Evolutionary conservation across 1,140 invertebrate species (phyloP), one percentile per base, ranked within the genome.

Genomic region (Zaprionus camerounensis): DNA sequence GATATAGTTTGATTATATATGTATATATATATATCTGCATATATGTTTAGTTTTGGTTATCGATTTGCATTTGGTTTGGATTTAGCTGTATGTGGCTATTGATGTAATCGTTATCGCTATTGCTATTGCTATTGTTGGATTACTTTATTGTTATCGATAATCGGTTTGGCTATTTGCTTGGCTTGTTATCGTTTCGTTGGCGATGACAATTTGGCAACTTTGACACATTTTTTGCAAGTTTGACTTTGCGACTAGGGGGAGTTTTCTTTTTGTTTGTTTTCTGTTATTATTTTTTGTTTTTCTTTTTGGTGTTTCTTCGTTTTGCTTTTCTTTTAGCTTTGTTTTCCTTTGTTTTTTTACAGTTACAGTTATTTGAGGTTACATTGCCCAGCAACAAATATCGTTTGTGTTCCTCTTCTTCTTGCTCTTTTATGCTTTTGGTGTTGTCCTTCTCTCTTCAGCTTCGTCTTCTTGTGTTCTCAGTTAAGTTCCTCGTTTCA

Each of bases 141-240:
- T 41, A 28, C 24, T 12, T 7, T 31, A 17, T 58, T 28, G 62
- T 55, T 65, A 53, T 53, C 31, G 49, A 31, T 55, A 26, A 26
- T 38, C 34, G 41, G 41, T 49, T 63, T 61, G 58, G 58, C 22
- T 51, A 51, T 51, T 51, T 51, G 46, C 63, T 64, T 55, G n/a
- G 36, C 31, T 55, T 11, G 15, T 61, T 36, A 41, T 26, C 22
- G n/a, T 31, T 57, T 38, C 53, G 24, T 57, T 67, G n/a, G 20
- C 22, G n/a, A 28, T 49, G 63, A 57, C 51, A 36, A 41, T 74
- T 70, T 70, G 72, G 67, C 72, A 75, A 70, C 66, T 57, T 66
- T 57, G 71, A 49, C 36, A 49, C 58, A 63, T 71, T 38, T 28
- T 56, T 12, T 24, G 24, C 46, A 51, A 24, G 46, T 51, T 51